Evolutionary conservation across 2,113 vertebrate species (phyloP), one percentile per base, ranked within the genome.

Genomic region (Chloropsis hardwickii): DNA sequence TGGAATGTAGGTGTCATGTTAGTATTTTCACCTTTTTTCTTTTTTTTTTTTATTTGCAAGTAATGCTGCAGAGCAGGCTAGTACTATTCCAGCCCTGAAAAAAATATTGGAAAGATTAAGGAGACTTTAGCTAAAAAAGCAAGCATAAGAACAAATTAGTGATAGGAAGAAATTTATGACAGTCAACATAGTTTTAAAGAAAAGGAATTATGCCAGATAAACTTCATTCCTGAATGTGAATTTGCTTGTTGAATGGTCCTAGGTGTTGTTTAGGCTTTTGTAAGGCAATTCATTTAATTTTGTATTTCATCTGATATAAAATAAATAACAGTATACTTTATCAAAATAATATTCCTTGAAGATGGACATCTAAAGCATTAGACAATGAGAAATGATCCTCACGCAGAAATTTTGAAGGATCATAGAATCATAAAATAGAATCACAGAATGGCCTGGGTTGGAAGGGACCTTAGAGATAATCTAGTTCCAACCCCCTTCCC

Each of bases 401-500:
- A 22, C 9, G 12, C 5, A 51, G 70, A 62, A 42, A 67, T 56
- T 53, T 22, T 91, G 60, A 60, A 10, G 17, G 14, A 24, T 67
- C 5, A 7, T 15, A 21, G 33, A 45, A 37, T 65, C 18, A 16
- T 44, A 28, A 42, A 44, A 39, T 19, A 66, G 35, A 72, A 50
- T 39, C 33, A 47, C 3, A 35, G 24, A 40, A 76, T 47, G 39
- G 40, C 9, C 54, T 69, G 35, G 14, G 3, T 69, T 82, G 25
- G 25, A 61, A 61, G 11, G 10, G 4, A 47, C 21, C 5, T 69
- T 48, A 42, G 48, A 48, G 21, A 42, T 35, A 1, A 48, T 54
- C 21, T 16, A 4, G 21, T 61, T 61, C 14, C 5, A 35, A 11
- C 1, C 2, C 9, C 12, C 13, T 2, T 21, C n/a, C 25, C 18